Evolutionary conservation across 2,797 vertebrate species (phyloP).

Genomic region (Eurystomus glaucurus): DNA sequence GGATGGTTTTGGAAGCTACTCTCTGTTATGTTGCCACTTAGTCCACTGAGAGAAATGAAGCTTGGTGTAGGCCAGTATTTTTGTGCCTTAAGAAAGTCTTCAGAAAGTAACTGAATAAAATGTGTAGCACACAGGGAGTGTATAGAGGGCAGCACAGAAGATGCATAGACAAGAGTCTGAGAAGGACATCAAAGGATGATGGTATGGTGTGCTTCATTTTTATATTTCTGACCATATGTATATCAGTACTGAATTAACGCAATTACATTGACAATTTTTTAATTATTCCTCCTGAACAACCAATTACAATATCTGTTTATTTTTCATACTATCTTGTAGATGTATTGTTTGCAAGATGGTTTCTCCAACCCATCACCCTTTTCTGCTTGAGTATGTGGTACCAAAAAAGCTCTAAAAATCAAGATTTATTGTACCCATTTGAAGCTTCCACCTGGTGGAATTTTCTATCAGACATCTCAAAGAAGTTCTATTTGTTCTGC

Average conservation of each 20-base stretch:
- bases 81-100: background rate
- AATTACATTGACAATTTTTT: background rate
- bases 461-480: slow-evolving; percentile 74
- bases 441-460: slow-evolving; percentile 65
- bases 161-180: background rate
- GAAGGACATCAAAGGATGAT: background rate
- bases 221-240: background rate
- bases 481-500: slow-evolving; percentile 82
- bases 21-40: background rate
- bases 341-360: background rate
- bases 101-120: background rate
- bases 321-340: background rate
- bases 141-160: background rate
- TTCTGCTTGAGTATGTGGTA: slow-evolving; percentile 27
- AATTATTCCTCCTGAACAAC: background rate
- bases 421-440: slow-evolving; percentile 72
- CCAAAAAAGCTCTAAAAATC: slow-evolving; percentile 67
- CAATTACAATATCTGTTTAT: background rate
- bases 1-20: background rate
- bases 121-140: background rate
- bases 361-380: background rate
- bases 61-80: background rate
- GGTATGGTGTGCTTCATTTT: background rate
- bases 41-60: background rate
- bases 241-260: background rate